Conservation (phyloP, 2,888 invertebrate species). For the Ditylenchus weischeri region DNA sequence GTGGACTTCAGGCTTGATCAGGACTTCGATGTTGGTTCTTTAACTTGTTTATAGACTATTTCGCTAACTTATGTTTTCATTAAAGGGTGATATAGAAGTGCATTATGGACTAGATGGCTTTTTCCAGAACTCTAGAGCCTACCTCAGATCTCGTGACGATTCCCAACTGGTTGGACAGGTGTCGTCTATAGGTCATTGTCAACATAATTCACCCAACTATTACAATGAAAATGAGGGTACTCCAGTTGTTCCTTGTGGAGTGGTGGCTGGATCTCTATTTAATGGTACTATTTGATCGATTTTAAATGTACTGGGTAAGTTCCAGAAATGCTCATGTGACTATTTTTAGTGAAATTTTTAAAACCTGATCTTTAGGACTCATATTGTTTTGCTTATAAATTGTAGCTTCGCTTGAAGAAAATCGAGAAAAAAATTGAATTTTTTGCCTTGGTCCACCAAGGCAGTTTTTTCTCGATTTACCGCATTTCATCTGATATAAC, state of each 20-base stretch:
- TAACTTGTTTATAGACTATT: no score
- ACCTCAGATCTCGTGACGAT: conserved; percentile 89
- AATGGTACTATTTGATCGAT: conserved; percentile 69
- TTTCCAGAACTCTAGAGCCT: conserved; percentile 96
- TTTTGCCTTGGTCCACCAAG: no score
- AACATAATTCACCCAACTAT: background rate
- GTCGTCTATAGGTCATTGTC: no score
- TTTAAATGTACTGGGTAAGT: no score
- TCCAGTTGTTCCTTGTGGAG: conserved; percentile 85
- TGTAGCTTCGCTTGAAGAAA: no score
- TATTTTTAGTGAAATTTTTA: no score
- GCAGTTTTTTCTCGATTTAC: no score
- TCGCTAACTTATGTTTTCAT: background rate
- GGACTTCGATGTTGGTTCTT: background rate
- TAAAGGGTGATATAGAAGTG: conserved; percentile 75
- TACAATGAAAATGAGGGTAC: background rate
- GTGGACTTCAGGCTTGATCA: background rate
- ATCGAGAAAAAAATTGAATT: no score
- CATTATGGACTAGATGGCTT: conserved; percentile 96
- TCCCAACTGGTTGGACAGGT: conserved; percentile 74
- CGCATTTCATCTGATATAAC: no score
- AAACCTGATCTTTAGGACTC: no score
- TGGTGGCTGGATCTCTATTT: conserved; percentile 96
- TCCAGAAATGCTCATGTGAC: no score
- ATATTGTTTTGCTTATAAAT: no score